phyloP scores from a whole-genome alignment of 2,113 vertebrate genomes.

The Saguinus midas region DNA sequence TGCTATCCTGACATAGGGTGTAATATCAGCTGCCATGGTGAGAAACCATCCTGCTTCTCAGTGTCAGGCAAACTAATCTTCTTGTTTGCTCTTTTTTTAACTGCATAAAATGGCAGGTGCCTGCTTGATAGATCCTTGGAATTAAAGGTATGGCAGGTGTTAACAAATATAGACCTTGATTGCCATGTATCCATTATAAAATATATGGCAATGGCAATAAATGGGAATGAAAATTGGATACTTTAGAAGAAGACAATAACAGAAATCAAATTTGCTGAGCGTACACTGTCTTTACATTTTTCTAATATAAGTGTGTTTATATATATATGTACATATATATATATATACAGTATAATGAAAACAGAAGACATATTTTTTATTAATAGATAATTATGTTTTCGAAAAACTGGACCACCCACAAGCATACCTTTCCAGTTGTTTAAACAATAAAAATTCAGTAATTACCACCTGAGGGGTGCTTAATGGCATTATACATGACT shows the following conservation, averaged over 20 bases:
- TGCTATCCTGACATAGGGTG: neutral
- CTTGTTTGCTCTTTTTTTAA: constrained; percentile 11
- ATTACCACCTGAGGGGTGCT: neutral
- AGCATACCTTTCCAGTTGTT: neutral
- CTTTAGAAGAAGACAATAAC: neutral
- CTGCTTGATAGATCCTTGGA: neutral
- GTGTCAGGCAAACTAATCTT: neutral
- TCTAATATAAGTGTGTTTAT: neutral
- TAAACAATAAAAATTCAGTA: constrained; percentile 29
- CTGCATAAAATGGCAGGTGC: neutral
- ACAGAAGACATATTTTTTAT: neutral
- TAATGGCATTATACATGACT: neutral
- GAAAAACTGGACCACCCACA: neutral
- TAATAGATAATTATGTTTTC: neutral
- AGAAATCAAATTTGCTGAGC: neutral
- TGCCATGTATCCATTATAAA: neutral
- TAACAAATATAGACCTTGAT: neutral
- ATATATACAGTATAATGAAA: neutral
- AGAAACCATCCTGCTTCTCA: neutral
- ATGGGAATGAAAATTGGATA: neutral
- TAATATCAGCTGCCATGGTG: neutral
- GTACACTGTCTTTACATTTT: neutral
- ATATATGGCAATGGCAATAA: neutral
- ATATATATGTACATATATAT: too few species aligned
- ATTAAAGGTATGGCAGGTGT: neutral